Evolutionary conservation across 37 sponge, comb jelly and placozoan species (phyloP).

Genomic region (Bolinopsis microptera): DNA sequence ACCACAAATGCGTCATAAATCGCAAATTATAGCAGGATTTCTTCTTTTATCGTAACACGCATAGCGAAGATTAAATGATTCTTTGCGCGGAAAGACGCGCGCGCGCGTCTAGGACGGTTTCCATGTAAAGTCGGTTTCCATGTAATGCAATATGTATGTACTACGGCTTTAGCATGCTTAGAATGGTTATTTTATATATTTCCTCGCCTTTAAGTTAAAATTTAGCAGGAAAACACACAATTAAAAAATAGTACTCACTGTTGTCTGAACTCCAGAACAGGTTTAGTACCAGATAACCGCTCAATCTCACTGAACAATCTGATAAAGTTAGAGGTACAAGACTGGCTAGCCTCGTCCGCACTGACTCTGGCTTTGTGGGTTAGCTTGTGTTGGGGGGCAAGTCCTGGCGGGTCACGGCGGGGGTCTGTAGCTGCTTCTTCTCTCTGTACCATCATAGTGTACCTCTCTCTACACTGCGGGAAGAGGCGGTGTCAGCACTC

Average conservation of each 20-base stretch:
- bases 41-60: no score
- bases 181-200: background rate
- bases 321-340: constrained; percentile 36
- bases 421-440: constrained; percentile 24
- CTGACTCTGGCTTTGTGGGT: constrained; percentile 27
- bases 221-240: background rate
- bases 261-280: constrained; percentile 33
- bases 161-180: background rate
- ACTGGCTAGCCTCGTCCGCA: constrained; percentile 44
- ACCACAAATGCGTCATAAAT: no score
- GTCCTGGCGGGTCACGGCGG: background rate
- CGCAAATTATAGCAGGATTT: no score
- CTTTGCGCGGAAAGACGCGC: no score
- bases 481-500: no score
- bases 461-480: constrained; percentile 47
- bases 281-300: background rate
- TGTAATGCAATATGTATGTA: no score
- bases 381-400: constrained; percentile 1
- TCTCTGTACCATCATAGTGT: constrained; percentile 16
- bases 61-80: no score
- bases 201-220: no score
- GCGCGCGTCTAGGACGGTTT: no score
- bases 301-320: constrained; percentile 45
- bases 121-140: no score
- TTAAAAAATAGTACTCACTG: constrained; percentile 1